Evolutionary conservation across 2,797 vertebrate genomes (phyloP), one percentile per base, ranked within the genome.

Genomic region (Acomys russatus): DNA sequence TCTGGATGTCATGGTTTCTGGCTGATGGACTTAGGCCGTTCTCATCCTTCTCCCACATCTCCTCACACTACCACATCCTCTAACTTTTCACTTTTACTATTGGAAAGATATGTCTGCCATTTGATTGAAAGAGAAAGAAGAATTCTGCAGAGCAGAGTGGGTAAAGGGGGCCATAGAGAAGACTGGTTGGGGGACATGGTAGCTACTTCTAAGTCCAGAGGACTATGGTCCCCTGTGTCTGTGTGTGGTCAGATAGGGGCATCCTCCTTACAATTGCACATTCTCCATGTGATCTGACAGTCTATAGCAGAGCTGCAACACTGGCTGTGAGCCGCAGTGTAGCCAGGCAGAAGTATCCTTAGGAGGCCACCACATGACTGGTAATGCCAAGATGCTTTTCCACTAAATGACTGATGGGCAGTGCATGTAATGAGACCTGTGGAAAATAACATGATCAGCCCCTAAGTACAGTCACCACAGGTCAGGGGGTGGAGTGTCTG

Each of bases 101-200:
- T 64, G 25, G 83, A 90, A 68, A 10, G 63, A 88, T 51, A 22
- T 0, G 4, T 51, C 86, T 30, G 28, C 23, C n/a, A 64, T 33
- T 78, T 68, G 10, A 59, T 33, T 61, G 38, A 61, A 88, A 88
- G 44, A 90, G 49, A 61, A 91, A 83, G 74, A 49, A 64, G 64
- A 51, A 33, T 83, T 88, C 56, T 59, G 9, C 4, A 84, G 74
- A 44, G 2, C 6, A 22, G 23, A 44, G 38, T 11, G 2, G 33
- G 9, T 49, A 8, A 85, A 51, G 44, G 3, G 9, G 12, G 0
- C 35, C 63, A 44, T 4, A 49, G 86, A 64, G 28, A n/a, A 74
- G 12, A 33, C 44, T 15, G 0, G 6, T 68, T 68, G 64, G 33
- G n/a, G 85, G 22, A 10, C 28, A 30, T 3, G 3, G 54, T 35